These are phyloP conservation scores for Leptinotarsa peninsularis DNA, from an alignment of 2,888 invertebrate genomes.

Conservation along the genomic window DNA sequence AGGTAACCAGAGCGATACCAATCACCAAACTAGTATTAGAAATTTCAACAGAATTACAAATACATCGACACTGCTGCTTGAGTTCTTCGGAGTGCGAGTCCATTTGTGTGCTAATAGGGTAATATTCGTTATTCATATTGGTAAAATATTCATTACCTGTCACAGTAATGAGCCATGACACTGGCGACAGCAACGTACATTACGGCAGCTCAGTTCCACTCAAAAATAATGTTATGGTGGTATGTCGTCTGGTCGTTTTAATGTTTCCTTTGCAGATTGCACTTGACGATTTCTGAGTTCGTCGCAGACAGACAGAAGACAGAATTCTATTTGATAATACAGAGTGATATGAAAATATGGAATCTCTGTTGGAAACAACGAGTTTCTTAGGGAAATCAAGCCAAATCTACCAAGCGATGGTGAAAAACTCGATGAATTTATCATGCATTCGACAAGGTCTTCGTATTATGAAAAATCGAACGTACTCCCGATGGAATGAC, in stretches of 20 bases:
- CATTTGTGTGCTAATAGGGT: constrained; percentile 39
- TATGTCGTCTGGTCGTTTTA: neutral
- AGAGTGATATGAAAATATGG: too few relatives aligned
- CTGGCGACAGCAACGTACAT: neutral
- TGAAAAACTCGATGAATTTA: neutral
- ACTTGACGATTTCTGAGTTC: neutral
- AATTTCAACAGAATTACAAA: constrained; percentile 40
- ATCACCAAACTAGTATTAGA: constrained; percentile 27
- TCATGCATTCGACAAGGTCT: neutral
- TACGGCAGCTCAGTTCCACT: neutral
- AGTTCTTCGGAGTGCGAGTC: constrained; percentile 40
- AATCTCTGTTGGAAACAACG: too few relatives aligned
- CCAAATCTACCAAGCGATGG: too few relatives aligned
- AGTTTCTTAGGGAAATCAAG: too few relatives aligned
- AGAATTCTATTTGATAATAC: too few relatives aligned
- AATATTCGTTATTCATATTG: constrained; percentile 35
- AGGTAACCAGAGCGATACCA: constrained; percentile 7
- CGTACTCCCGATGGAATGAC: neutral
- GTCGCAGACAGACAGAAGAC: too few relatives aligned
- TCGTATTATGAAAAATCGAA: neutral
- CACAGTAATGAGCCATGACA: constrained; percentile 3
- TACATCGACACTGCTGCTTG: constrained; percentile 41
- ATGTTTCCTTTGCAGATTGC: constrained; percentile 5
- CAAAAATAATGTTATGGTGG: neutral
- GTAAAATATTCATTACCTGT: constrained; percentile 29